Conservation (phyloP, 2,113 vertebrate species). For the Aplodontia rufa region DNA sequence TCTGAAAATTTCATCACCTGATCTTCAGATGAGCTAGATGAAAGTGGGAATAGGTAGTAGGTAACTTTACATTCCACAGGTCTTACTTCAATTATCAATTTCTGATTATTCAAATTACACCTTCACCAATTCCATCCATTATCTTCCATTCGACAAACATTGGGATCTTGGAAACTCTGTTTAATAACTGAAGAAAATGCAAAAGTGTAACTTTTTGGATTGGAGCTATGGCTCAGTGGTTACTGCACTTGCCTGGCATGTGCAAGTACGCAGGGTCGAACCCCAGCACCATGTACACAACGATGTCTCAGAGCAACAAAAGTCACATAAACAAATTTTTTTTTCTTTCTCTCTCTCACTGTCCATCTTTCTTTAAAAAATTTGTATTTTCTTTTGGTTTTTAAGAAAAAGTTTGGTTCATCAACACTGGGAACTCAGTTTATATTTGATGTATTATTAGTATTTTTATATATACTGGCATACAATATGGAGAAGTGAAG, state of each 20-base stretch:
- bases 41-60: background rate
- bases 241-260: too few relatives aligned
- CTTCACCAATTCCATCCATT: background rate
- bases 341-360: too few relatives aligned
- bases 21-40: background rate
- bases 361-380: too few relatives aligned
- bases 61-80: background rate
- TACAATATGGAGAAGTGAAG: background rate
- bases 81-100: background rate
- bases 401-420: background rate
- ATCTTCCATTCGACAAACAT: background rate
- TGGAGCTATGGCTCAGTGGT: too few relatives aligned
- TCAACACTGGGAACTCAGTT: background rate
- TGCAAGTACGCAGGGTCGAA: too few relatives aligned
- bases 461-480: background rate
- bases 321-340: too few relatives aligned
- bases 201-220: background rate
- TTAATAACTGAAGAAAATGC: background rate
- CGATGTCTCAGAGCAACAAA: too few relatives aligned
- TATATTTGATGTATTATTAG: background rate
- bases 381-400: too few relatives aligned
- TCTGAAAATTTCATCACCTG: background rate
- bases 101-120: background rate
- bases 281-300: too few relatives aligned
- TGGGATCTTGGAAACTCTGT: background rate